Percentiles rank a stretch among this genome's conserved stretches.
phyloP scores from a whole-genome alignment of 1,140 invertebrate genomes.

The Tetragnatha versicolor region DNA sequence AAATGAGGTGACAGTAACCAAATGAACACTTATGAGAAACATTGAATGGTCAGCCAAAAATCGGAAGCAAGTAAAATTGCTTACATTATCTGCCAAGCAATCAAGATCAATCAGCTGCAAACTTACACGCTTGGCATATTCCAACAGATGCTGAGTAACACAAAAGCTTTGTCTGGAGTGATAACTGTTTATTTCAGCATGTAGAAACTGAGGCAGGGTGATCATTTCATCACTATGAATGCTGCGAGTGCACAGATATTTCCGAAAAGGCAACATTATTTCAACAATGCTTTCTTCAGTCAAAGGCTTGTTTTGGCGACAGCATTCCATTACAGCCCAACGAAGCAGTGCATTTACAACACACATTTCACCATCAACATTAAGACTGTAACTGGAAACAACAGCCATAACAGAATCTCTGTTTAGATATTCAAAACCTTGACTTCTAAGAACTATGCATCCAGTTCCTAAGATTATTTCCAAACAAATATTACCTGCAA shows the following conservation, averaged over 20 bases:
- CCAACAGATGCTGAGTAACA: slow-evolving; percentile 45
- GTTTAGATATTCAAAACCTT: slow-evolving; percentile 51
- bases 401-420: slow-evolving; percentile 51
- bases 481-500: slow-evolving; percentile 38
- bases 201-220: slow-evolving; percentile 43
- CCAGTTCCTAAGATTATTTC: slow-evolving; percentile 48
- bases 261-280: slow-evolving; percentile 47
- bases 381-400: slow-evolving; percentile 48
- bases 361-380: slow-evolving; percentile 50
- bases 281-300: slow-evolving; percentile 50
- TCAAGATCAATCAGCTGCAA: slow-evolving; percentile 44
- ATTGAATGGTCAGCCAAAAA: slow-evolving; percentile 42
- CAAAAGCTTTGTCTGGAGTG: slow-evolving; percentile 50
- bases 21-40: slow-evolving; percentile 46
- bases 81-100: slow-evolving; percentile 44
- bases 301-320: slow-evolving; percentile 49
- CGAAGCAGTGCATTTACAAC: slow-evolving; percentile 51
- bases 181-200: slow-evolving; percentile 51
- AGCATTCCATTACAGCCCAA: slow-evolving; percentile 53
- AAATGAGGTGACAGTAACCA: slow-evolving; percentile 45
- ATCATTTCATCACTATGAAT: slow-evolving; percentile 49
- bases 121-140: slow-evolving; percentile 44
- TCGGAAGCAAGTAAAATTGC: slow-evolving; percentile 47
- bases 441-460: slow-evolving; percentile 47
- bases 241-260: slow-evolving; percentile 45